These are phyloP conservation scores for Erinaceus europaeus DNA, from an alignment of 2,113 vertebrate species.

Conservation along the genomic window DNA sequence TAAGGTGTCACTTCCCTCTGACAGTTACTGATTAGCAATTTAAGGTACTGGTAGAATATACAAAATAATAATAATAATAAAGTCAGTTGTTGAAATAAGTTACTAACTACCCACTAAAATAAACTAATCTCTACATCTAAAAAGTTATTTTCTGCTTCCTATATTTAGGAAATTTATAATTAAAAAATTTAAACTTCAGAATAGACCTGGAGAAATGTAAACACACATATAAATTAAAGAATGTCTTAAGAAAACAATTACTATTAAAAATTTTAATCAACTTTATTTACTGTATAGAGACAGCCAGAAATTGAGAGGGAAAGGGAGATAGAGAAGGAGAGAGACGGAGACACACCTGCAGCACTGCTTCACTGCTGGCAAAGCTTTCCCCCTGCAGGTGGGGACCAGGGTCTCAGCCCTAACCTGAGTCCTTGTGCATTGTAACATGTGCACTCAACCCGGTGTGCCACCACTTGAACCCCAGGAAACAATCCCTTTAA, in stretches of 20 bases:
- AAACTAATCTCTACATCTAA: not conserved
- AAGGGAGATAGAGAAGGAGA: too few relatives aligned
- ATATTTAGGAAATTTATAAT: not conserved
- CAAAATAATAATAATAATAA: conserved; percentile 38
- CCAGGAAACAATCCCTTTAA: too few relatives aligned
- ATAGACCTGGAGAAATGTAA: conserved; percentile 12
- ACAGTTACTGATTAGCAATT: conserved; percentile 39
- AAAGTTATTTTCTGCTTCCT: conserved; percentile 12
- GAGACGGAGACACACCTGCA: too few relatives aligned
- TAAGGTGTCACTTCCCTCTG: conserved; percentile 34
- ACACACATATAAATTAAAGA: not conserved
- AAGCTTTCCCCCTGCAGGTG: too few relatives aligned
- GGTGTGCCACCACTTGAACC: too few relatives aligned
- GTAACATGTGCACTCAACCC: too few relatives aligned
- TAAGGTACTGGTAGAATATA: conserved; percentile 29
- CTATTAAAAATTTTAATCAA: too few relatives aligned
- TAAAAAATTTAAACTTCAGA: conserved; percentile 6
- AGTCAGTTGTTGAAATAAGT: not conserved
- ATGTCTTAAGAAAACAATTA: not conserved
- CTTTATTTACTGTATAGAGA: too few relatives aligned
- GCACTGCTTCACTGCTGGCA: too few relatives aligned
- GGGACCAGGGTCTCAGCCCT: too few relatives aligned
- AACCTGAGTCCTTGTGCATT: too few relatives aligned
- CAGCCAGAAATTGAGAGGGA: too few relatives aligned
- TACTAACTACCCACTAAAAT: not conserved